Evolutionary conservation across 35 echinoderm and acorn worm species (phyloP).

Genomic region (Chiridota heheva): DNA sequence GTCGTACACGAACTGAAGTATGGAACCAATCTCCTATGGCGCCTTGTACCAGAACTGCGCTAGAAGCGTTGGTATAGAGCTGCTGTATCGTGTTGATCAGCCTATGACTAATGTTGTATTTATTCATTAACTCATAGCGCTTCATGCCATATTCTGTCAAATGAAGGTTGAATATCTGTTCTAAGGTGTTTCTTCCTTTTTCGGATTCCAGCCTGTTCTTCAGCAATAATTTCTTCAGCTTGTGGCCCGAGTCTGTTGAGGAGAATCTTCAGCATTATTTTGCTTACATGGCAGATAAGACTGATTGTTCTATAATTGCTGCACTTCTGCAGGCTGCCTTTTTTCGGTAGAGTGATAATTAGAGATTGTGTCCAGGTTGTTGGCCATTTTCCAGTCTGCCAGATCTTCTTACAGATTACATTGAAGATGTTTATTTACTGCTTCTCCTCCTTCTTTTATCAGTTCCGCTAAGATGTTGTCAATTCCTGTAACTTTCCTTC

Average conservation of each 20-base stretch:
- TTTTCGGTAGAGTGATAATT: conserved; percentile 55
- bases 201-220: neutral
- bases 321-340: conserved; percentile 55
- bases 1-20: neutral
- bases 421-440: conserved; percentile 5
- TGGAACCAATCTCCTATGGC: neutral
- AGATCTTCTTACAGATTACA: conserved; percentile 60
- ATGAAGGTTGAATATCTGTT: conserved; percentile 34
- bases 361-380: conserved; percentile 50
- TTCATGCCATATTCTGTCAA: neutral
- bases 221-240: conserved; percentile 18
- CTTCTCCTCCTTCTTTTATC: conserved; percentile 8
- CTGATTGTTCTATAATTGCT: conserved; percentile 51
- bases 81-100: too few relatives aligned
- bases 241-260: conserved; percentile 38
- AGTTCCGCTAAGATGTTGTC: conserved; percentile 32
- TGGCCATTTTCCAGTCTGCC: conserved; percentile 41
- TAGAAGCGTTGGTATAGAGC: neutral
- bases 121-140: neutral
- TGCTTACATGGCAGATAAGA: conserved; percentile 12
- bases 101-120: too few relatives aligned
- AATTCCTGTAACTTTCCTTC: neutral
- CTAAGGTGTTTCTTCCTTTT: conserved; percentile 25
- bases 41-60: neutral
- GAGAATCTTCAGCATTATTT: conserved; percentile 24